These are phyloP conservation scores for Musca domestica DNA, from an alignment of 1,140 invertebrate species.

Conservation along the genomic window DNA sequence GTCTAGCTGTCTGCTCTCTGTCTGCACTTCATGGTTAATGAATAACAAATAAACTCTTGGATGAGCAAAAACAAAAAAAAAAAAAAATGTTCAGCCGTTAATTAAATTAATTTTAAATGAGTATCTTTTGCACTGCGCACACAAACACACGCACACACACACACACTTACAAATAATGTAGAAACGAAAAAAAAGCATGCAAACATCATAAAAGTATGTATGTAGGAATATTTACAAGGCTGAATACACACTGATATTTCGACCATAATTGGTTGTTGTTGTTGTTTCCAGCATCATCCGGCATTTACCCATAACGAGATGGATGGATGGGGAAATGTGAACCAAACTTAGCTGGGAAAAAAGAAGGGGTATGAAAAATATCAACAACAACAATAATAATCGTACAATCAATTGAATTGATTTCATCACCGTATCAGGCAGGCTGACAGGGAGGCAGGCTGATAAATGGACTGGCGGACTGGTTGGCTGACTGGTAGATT, in stretches of 20 bases:
- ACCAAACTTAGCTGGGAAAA: neutral
- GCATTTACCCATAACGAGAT: neutral
- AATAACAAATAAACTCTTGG: slow-evolving; percentile 20
- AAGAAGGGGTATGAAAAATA: neutral
- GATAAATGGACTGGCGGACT: neutral
- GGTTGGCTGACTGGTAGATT: neutral
- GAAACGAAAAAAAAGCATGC: neutral
- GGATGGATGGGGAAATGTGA: neutral
- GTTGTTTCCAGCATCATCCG: too few relatives aligned
- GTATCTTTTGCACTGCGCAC: slow-evolving; percentile 17
- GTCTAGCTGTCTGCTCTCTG: slow-evolving; percentile 14
- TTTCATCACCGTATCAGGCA: slow-evolving; percentile 13
- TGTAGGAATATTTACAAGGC: too few relatives aligned
- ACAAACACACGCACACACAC: neutral
- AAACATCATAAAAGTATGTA: neutral
- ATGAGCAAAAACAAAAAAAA: neutral
- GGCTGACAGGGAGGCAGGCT: neutral
- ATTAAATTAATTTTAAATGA: slow-evolving; percentile 22
- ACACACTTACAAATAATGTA: neutral
- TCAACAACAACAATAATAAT: slow-evolving; percentile 9
- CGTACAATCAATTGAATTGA: slow-evolving; percentile 19
- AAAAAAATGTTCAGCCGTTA: slow-evolving; percentile 17
- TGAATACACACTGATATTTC: too few relatives aligned
- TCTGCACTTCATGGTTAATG: slow-evolving; percentile 20
- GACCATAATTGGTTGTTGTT: too few relatives aligned